Conservation (phyloP, 92 coral and sea anemone genomes). For the Epizoanthus rinbou region DNA sequence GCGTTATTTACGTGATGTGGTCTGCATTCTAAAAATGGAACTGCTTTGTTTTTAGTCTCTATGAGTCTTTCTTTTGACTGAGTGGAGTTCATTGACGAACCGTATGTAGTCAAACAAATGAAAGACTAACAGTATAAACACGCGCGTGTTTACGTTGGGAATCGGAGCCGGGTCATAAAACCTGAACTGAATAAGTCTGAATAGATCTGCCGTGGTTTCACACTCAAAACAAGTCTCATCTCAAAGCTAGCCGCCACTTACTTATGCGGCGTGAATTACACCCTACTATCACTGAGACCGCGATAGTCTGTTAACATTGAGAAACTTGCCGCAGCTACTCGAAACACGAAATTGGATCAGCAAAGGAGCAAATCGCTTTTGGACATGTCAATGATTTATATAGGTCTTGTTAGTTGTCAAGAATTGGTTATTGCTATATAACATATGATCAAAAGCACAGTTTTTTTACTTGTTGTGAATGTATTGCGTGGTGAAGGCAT, state of each 20-base stretch:
- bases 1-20: too few species aligned
- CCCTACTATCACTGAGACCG: not conserved
- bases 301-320: not conserved
- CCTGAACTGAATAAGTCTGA: not conserved
- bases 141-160: not conserved
- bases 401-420: not conserved
- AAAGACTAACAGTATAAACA: not conserved
- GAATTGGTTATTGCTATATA: not conserved
- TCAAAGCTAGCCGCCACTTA: conserved; percentile 27
- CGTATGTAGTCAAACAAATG: too few species aligned
- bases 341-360: conserved; percentile 5
- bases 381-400: not conserved
- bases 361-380: not conserved
- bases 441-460: not conserved
- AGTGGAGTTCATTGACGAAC: too few species aligned
- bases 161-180: not conserved
- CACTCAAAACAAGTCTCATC: not conserved
- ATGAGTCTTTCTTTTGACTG: too few species aligned
- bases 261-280: conserved; percentile 34
- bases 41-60: too few species aligned
- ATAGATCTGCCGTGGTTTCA: not conserved
- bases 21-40: too few species aligned
- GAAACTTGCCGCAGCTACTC: conserved; percentile 1
- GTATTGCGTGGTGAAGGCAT: conserved; percentile 16
- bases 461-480: not conserved